These are phyloP conservation scores for Clinocottus analis DNA, from an alignment of 2,113 vertebrate genomes.

Conservation along the genomic window DNA sequence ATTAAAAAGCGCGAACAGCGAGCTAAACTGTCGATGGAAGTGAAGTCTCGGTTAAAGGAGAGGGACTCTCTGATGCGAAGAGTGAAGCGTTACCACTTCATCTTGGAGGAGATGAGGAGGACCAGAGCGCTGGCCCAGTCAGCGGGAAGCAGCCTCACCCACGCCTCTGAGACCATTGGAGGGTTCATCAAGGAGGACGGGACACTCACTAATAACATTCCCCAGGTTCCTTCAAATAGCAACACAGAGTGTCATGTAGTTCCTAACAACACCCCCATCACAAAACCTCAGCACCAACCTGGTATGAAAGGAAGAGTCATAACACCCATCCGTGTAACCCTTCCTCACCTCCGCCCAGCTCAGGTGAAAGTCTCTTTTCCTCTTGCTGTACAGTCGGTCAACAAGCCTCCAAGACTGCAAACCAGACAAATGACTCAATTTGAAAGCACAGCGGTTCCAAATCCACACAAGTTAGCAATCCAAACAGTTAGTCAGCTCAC, in stretches of 20 bases:
- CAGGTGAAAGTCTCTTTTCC: slow-evolving; percentile 64
- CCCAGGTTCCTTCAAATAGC: slow-evolving; percentile 33
- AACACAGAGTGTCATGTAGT: neutral
- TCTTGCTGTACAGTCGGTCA: slow-evolving; percentile 6
- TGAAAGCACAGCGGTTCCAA: slow-evolving; percentile 31
- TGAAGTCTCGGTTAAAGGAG: slow-evolving; percentile 78
- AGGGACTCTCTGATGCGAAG: slow-evolving; percentile 74
- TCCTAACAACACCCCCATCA: neutral
- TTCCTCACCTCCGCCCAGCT: slow-evolving; percentile 16
- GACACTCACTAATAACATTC: slow-evolving; percentile 73
- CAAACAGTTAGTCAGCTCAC: slow-evolving; percentile 54
- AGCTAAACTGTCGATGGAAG: slow-evolving; percentile 79
- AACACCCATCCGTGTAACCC: neutral
- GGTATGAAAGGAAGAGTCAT: neutral
- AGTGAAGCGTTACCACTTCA: slow-evolving; percentile 76
- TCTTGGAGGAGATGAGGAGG: slow-evolving; percentile 76
- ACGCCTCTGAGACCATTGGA: slow-evolving; percentile 70
- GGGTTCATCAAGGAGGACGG: slow-evolving; percentile 84
- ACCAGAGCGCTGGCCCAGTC: slow-evolving; percentile 52
- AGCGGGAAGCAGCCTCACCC: slow-evolving; percentile 13
- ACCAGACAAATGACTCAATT: slow-evolving; percentile 24
- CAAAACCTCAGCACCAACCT: slow-evolving; percentile 11
- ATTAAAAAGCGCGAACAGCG: slow-evolving; percentile 84
- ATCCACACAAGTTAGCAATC: neutral
- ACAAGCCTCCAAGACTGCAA: slow-evolving; percentile 31